phyloP scores from a whole-genome alignment of 1,140 invertebrate species.

The Neotoxoptera formosana region DNA sequence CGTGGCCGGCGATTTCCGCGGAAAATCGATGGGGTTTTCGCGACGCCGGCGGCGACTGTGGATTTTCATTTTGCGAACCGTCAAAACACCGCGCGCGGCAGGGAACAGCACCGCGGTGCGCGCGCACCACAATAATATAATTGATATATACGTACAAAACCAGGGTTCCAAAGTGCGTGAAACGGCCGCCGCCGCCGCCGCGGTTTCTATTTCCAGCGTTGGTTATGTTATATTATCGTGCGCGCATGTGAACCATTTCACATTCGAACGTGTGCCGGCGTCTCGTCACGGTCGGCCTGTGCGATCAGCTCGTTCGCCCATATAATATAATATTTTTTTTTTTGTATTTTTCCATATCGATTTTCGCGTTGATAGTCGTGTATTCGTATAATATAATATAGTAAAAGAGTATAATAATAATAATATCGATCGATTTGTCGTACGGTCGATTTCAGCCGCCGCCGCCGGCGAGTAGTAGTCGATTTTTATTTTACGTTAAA shows the following conservation, averaged over 20 bases:
- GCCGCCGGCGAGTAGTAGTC: not conserved
- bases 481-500: not conserved
- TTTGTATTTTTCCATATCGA: not conserved
- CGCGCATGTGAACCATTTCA: slow-evolving; percentile 30
- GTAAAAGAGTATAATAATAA: not conserved
- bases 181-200: slow-evolving; percentile 18
- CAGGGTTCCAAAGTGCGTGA: slow-evolving; percentile 28
- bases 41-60: not conserved
- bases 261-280: slow-evolving; percentile 37
- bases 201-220: slow-evolving; percentile 38
- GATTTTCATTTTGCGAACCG: not conserved
- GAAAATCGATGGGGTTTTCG: slow-evolving; percentile 38
- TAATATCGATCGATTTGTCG: not conserved
- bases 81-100: not conserved
- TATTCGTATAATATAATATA: not conserved
- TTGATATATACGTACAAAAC: not conserved
- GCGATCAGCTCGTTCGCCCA: too few species aligned
- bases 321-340: too few species aligned
- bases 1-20: slow-evolving; percentile 37
- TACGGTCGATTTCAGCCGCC: too few species aligned
- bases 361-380: not conserved
- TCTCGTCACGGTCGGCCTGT: not conserved
- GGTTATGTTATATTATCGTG: slow-evolving; percentile 33
- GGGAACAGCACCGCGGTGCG: slow-evolving; percentile 1
- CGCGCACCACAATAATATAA: not conserved